phyloP scores from a whole-genome alignment of 2,888 invertebrate genomes.

The Thumatha senex region DNA sequence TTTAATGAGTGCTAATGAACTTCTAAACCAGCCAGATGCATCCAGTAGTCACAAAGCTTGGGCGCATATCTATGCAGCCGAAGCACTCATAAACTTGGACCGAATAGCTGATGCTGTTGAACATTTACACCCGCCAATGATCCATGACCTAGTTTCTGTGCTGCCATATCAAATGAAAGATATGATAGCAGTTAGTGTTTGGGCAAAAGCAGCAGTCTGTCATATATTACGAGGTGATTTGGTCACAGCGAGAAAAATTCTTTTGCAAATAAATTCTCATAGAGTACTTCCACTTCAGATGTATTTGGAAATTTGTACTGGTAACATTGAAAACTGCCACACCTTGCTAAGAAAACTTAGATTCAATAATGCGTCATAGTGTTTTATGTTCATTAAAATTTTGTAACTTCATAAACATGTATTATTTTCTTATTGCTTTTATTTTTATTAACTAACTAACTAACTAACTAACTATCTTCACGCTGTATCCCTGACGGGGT shows the following conservation, averaged over 20 bases:
- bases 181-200: slow-evolving; percentile 76
- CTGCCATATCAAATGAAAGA: slow-evolving; percentile 73
- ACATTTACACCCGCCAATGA: slow-evolving; percentile 90
- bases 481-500: too few species aligned
- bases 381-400: slow-evolving; percentile 28
- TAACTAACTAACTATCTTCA: too few species aligned
- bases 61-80: slow-evolving; percentile 95
- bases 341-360: slow-evolving; percentile 71
- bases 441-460: too few species aligned
- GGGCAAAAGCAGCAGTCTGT: slow-evolving; percentile 80
- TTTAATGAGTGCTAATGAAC: slow-evolving; percentile 88
- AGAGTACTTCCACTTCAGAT: slow-evolving; percentile 78
- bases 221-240: slow-evolving; percentile 75
- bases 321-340: slow-evolving; percentile 79
- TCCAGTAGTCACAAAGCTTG: slow-evolving; percentile 86
- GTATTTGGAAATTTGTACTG: slow-evolving; percentile 82
- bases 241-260: slow-evolving; percentile 73
- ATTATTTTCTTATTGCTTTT: background rate
- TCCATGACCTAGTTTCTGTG: slow-evolving; percentile 78
- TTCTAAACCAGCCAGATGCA: slow-evolving; percentile 87
- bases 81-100: slow-evolving; percentile 92
- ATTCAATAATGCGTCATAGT: slow-evolving; percentile 55
- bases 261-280: slow-evolving; percentile 76
- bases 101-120: slow-evolving; percentile 92
- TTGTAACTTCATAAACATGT: background rate